These are phyloP conservation scores for Monochamus saltuarius DNA, from an alignment of 1,140 invertebrate genomes.

Conservation along the genomic window DNA sequence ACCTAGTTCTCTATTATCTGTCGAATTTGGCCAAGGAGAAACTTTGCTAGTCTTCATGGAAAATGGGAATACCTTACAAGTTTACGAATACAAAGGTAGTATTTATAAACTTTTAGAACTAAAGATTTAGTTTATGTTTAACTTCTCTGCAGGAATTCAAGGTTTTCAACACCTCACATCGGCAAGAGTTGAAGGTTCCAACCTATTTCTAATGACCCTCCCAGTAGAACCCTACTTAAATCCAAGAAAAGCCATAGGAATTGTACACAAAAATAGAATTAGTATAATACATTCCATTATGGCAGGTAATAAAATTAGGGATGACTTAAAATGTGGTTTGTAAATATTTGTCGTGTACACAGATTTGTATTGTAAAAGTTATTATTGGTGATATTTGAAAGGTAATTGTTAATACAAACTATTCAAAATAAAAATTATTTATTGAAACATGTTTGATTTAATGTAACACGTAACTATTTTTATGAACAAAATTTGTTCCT, in stretches of 20 bases:
- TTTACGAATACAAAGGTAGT: slow-evolving; percentile 50
- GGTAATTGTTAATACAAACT: neutral
- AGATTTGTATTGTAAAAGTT: no score
- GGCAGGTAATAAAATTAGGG: slow-evolving; percentile 50
- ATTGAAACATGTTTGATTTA: neutral
- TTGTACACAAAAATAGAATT: slow-evolving; percentile 45
- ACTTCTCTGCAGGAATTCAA: slow-evolving; percentile 39
- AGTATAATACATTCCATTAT: slow-evolving; percentile 53
- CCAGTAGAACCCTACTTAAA: slow-evolving; percentile 11
- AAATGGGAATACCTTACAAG: slow-evolving; percentile 39
- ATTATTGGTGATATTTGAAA: neutral
- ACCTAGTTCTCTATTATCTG: slow-evolving; percentile 39
- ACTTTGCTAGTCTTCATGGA: slow-evolving; percentile 47
- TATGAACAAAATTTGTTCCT: slow-evolving; percentile 39
- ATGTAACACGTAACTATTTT: neutral
- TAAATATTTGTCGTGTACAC: neutral
- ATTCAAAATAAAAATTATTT: neutral
- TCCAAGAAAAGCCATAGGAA: slow-evolving; percentile 33
- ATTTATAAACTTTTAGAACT: neutral
- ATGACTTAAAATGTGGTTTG: slow-evolving; percentile 34
- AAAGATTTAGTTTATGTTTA: slow-evolving; percentile 7
- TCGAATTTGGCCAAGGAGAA: slow-evolving; percentile 48
- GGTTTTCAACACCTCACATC: slow-evolving; percentile 42
- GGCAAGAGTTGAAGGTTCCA: slow-evolving; percentile 33
- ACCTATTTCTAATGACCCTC: slow-evolving; percentile 37